Evolutionary conservation across 2,113 vertebrate genomes (phyloP).

Genomic region (Brienomyrus brachyistius): DNA sequence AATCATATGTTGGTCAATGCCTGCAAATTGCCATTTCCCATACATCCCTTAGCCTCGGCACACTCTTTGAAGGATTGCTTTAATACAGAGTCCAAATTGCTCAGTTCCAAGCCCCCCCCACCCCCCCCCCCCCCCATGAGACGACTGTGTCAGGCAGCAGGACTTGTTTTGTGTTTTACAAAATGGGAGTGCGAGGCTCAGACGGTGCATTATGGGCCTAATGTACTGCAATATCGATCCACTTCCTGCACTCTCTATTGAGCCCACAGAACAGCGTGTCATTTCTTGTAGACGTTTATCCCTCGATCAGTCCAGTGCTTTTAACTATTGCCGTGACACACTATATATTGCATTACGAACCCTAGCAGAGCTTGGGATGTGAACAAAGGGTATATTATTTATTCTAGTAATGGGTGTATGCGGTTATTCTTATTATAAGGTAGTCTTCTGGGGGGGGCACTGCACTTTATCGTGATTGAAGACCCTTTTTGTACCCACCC

Average conservation of each 20-base stretch:
- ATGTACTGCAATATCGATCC: conserved; percentile 28
- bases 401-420: neutral
- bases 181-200: neutral
- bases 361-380: neutral
- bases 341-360: neutral
- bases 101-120: conserved; percentile 17
- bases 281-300: conserved; percentile 25
- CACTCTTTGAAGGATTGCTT: conserved; percentile 47
- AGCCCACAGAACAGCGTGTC: conserved; percentile 22
- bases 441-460: neutral
- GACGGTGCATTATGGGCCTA: neutral
- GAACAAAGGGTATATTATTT: neutral
- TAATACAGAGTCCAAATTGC: conserved; percentile 46
- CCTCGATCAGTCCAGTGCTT: conserved; percentile 19
- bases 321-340: conserved; percentile 14
- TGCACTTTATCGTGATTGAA: conserved; percentile 27
- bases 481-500: neutral
- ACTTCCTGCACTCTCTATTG: conserved; percentile 22
- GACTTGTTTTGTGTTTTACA: neutral
- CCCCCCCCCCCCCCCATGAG: neutral
- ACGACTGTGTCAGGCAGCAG: neutral
- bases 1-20: conserved; percentile 25
- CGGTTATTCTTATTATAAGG: neutral
- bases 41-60: conserved; percentile 34
- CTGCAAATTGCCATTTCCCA: conserved; percentile 21